phyloP scores from a whole-genome alignment of 2,113 vertebrate species.

The Myotis yumanensis region DNA sequence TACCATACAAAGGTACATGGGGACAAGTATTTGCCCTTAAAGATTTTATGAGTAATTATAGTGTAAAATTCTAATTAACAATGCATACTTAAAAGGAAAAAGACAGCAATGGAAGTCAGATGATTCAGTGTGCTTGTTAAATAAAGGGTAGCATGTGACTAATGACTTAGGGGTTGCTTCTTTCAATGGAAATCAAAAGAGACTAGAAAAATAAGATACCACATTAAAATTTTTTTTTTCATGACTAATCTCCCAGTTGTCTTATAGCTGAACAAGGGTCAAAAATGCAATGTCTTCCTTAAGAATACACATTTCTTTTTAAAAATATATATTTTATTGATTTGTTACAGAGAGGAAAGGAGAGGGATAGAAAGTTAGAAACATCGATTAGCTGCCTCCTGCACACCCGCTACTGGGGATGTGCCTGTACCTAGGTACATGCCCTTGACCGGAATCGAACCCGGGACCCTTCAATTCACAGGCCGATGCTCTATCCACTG shows the following conservation, averaged over 20 bases:
- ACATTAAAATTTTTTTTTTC: conserved; percentile 13
- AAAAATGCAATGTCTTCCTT: conserved; percentile 27
- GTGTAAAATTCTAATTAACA: conserved; percentile 58
- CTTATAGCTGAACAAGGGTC: not conserved
- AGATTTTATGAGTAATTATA: conserved; percentile 42
- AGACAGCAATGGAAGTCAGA: not conserved
- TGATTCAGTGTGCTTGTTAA: conserved; percentile 45
- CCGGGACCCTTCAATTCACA: too few species aligned
- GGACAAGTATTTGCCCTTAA: conserved; percentile 43
- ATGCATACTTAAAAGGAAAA: conserved; percentile 57
- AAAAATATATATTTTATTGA: too few species aligned
- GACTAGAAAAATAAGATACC: not conserved
- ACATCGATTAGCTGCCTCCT: too few species aligned
- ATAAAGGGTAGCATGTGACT: conserved; percentile 23
- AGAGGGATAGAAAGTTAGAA: too few species aligned
- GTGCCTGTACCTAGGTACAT: too few species aligned
- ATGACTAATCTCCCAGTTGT: not conserved
- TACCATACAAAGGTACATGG: not conserved
- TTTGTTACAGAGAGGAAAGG: too few species aligned
- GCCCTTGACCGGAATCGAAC: too few species aligned
- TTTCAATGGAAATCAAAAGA: conserved; percentile 13
- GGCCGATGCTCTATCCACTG: too few species aligned
- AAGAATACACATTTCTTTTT: conserved; percentile 5
- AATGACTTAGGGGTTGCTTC: conserved; percentile 4
- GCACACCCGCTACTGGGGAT: too few species aligned